Base-by-base conservation (phyloP, 2,113 vertebrate genomes). In the Chrysochloris asiatica region DNA sequence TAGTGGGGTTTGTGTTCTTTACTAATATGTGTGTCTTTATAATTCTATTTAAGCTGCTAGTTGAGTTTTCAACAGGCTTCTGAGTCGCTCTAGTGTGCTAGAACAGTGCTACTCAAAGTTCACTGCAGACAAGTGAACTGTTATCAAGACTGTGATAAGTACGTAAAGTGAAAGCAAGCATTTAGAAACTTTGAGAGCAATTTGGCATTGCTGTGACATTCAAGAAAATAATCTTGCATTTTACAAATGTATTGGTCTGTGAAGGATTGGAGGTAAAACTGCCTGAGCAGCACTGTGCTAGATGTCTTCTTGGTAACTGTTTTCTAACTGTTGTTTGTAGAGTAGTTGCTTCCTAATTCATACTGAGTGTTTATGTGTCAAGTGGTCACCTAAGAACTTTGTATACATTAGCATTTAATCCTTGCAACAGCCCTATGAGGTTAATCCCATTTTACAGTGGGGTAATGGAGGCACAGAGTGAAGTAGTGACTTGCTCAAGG, bases 231-330 rank as follows among this genome's bases (percentile, higher is more conserved):
- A 84, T 80, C 77, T 86, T 83, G 73, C 50, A 38, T 82, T 93
- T 93, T 83, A 88, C 12, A 43, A 45, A 73, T 26, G 30, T 38
- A 33, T 30, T 47, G 75, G 38, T 45, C 36, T 75, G 28, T 73
- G 50, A 71, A 85, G 41, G n/a, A 71, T 73, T 84, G 65, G 88
- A 84, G 80, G 54, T 78, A 90, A 91, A 86, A 52, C 16, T 2
- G 80, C 56, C 91, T 83, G 92, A 95, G 94, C 87, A 92, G 94
- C 92, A 94, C 86, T 95, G 93, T 90, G 41, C 88, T 91, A 38
- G 54, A 8, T 82, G 54, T 88, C 69, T 76, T 52, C 41, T 71
- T 52, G 47, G 48, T 92, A 72, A 83, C 81, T 54, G 4, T 88
- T 85, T 67, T 76, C 0, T 61, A 54, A 90, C 43, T 73, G 54